Percentiles rank a stretch among this genome's conserved stretches.
Conservation (phyloP, 2,113 vertebrate species). For the Falcunculus frontatus region DNA sequence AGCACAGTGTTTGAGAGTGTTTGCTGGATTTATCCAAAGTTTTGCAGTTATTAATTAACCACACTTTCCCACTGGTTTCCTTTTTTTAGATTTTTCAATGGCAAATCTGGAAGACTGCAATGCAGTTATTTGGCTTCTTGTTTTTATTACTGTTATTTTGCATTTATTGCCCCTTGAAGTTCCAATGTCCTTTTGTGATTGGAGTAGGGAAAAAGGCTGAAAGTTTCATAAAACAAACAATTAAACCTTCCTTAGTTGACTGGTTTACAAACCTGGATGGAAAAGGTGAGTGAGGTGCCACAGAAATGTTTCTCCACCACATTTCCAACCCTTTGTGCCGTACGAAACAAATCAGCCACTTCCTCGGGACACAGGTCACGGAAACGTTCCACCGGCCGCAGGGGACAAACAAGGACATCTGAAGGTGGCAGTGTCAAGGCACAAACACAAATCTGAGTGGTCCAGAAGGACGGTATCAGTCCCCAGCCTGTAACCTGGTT, state of each 20-base stretch:
- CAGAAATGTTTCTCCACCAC: conserved; percentile 86
- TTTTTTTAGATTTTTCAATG: not conserved
- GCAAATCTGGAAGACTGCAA: not conserved
- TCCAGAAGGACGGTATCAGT: not conserved
- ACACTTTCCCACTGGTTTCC: not conserved
- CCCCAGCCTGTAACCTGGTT: not conserved
- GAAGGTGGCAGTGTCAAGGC: conserved; percentile 69
- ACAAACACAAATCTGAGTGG: not conserved
- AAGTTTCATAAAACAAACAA: not conserved
- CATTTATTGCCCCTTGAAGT: not conserved
- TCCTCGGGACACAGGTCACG: conserved; percentile 83
- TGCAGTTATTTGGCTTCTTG: not conserved
- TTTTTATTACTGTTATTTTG: not conserved
- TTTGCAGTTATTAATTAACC: not conserved
- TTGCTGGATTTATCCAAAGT: not conserved
- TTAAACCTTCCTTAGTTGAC: not conserved
- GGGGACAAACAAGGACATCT: conserved; percentile 90
- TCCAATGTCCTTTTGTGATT: not conserved
- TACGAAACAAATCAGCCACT: conserved; percentile 81
- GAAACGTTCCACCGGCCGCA: conserved; percentile 83
- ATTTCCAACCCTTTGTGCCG: conserved; percentile 77
- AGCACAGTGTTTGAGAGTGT: not conserved
- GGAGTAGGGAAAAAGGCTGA: not conserved
- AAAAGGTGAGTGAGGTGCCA: conserved; percentile 84
- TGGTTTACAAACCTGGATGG: conserved; percentile 78